Evolutionary conservation across 2,797 vertebrate genomes (phyloP).

Genomic region (Rhynchotus rufescens): DNA sequence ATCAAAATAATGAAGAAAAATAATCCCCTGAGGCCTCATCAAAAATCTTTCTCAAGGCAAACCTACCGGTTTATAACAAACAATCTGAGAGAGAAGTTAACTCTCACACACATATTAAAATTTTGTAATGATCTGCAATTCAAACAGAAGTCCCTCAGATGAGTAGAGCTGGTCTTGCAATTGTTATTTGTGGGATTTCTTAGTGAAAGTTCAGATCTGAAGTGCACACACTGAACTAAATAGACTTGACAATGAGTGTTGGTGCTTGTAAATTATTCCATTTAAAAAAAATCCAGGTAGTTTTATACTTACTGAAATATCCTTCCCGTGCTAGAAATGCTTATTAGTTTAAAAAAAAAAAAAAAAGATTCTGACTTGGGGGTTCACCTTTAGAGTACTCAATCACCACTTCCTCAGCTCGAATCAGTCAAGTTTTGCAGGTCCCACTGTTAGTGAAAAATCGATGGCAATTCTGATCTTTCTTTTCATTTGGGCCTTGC

Average conservation of each 20-base stretch:
- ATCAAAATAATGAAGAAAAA: slow-evolving; percentile 30
- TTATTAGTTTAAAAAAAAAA: not conserved
- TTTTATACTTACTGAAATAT: not conserved
- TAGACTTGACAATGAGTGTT: slow-evolving; percentile 35
- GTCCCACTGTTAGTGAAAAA: slow-evolving; percentile 51
- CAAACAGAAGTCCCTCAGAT: slow-evolving; percentile 1
- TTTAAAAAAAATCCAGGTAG: not conserved
- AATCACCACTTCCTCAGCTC: slow-evolving; percentile 50
- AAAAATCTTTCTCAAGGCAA: not conserved
- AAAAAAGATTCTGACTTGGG: slow-evolving; percentile 17
- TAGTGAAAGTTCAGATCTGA: not conserved
- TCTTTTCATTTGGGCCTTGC: slow-evolving; percentile 60
- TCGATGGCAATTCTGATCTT: slow-evolving; percentile 60
- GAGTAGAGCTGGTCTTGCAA: not conserved
- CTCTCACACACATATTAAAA: not conserved
- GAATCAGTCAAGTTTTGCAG: slow-evolving; percentile 52
- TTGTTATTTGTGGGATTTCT: slow-evolving; percentile 14
- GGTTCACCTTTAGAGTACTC: slow-evolving; percentile 26
- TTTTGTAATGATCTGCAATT: slow-evolving; percentile 10
- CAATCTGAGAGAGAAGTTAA: not conserved
- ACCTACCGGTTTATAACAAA: not conserved
- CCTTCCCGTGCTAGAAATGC: not conserved
- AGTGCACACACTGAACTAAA: not conserved
- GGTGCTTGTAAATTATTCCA: slow-evolving; percentile 5
- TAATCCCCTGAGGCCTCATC: not conserved